These are phyloP conservation scores for Cyphomyrmex costatus DNA, from an alignment of 1,140 invertebrate species.

Conservation along the genomic window DNA sequence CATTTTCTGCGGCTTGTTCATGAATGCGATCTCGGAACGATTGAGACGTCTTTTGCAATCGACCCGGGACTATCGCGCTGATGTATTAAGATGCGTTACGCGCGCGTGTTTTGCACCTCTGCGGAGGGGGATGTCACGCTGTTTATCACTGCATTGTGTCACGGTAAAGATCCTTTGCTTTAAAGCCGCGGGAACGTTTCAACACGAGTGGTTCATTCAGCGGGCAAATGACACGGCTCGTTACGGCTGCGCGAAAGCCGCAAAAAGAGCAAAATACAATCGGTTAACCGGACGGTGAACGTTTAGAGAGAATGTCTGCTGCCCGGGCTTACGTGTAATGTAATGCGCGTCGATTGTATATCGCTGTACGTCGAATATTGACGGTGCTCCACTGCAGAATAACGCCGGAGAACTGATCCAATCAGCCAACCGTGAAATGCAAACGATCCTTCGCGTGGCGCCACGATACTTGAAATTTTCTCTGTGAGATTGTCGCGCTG, in stretches of 20 bases:
- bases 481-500: neutral
- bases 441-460: slow-evolving; percentile 23
- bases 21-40: neutral
- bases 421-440: slow-evolving; percentile 38
- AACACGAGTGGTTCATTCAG: slow-evolving; percentile 10
- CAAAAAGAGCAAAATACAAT: slow-evolving; percentile 44
- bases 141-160: slow-evolving; percentile 8
- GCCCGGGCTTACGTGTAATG: neutral
- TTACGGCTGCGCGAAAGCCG: slow-evolving; percentile 24
- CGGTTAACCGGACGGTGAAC: slow-evolving; percentile 27
- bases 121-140: slow-evolving; percentile 22
- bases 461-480: slow-evolving; percentile 1
- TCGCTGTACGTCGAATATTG: neutral
- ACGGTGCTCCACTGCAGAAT: neutral
- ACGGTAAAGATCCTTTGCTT: slow-evolving; percentile 10
- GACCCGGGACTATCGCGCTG: neutral
- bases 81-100: slow-evolving; percentile 21
- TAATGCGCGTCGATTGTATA: neutral
- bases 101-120: slow-evolving; percentile 19
- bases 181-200: slow-evolving; percentile 4
- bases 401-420: slow-evolving; percentile 11
- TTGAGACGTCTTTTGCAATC: slow-evolving; percentile 24
- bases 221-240: slow-evolving; percentile 20
- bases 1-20: slow-evolving; percentile 3
- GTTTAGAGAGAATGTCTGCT: slow-evolving; percentile 11